phyloP scores from a whole-genome alignment of 2,797 vertebrate genomes.

The Nyctibius grandis region DNA sequence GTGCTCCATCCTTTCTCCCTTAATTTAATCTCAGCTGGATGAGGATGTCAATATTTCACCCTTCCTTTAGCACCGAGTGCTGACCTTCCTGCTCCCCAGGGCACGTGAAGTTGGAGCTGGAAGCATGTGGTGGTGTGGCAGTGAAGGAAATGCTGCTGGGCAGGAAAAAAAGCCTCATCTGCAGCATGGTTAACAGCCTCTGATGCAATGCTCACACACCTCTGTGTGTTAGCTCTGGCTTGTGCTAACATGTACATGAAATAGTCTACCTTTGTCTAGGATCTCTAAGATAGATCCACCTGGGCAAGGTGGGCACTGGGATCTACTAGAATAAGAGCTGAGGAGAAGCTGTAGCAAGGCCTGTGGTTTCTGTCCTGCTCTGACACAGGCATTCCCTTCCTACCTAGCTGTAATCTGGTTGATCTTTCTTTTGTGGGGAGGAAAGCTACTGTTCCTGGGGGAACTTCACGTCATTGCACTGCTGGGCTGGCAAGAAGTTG shows the following conservation, averaged over 20 bases:
- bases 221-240: background rate
- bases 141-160: background rate
- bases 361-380: background rate
- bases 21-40: background rate
- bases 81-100: background rate
- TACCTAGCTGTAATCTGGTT: background rate
- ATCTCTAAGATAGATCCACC: background rate
- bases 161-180: background rate
- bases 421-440: background rate
- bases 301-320: background rate
- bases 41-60: background rate
- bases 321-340: background rate
- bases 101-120: background rate
- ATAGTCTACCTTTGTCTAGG: background rate
- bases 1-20: background rate
- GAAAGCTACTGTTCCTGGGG: background rate
- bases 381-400: background rate
- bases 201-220: background rate
- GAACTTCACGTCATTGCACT: background rate
- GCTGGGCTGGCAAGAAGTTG: background rate
- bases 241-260: accelerated
- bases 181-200: accelerated
- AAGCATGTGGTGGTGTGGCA: background rate
- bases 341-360: background rate
- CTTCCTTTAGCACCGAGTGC: background rate